phyloP scores from a whole-genome alignment of 2,113 vertebrate genomes.

The Ciconia stormi region DNA sequence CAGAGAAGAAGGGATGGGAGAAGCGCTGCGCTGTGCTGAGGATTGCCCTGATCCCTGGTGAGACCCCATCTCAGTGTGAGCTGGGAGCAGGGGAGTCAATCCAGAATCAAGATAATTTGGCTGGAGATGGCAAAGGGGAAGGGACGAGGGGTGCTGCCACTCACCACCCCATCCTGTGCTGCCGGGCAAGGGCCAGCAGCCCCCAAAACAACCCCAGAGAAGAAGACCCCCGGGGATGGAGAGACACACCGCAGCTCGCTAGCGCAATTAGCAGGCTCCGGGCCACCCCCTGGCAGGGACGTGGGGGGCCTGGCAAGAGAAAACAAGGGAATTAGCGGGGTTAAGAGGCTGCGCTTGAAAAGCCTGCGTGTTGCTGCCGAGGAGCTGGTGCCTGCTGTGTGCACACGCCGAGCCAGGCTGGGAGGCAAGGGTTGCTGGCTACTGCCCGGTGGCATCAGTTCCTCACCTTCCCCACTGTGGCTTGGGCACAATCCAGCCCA shows the following conservation, averaged over 20 bases:
- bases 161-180: not conserved
- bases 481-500: not conserved
- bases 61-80: not conserved
- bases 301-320: not conserved
- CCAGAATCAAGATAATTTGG: not conserved
- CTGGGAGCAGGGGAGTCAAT: not conserved
- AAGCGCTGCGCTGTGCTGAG: rapidly evolving
- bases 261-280: not conserved
- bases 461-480: not conserved
- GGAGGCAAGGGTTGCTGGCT: not conserved
- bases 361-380: not conserved
- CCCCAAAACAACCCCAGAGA: not conserved
- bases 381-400: not conserved
- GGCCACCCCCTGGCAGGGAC: not conserved
- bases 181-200: not conserved
- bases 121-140: not conserved
- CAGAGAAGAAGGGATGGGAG: not conserved
- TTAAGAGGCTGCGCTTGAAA: not conserved
- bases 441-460: not conserved
- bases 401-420: not conserved
- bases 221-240: not conserved
- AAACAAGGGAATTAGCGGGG: not conserved
- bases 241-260: not conserved
- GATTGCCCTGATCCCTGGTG: not conserved
- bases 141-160: not conserved